phyloP scores from a whole-genome alignment of 2,797 vertebrate species.

The Setipinna tenuifilis region DNA sequence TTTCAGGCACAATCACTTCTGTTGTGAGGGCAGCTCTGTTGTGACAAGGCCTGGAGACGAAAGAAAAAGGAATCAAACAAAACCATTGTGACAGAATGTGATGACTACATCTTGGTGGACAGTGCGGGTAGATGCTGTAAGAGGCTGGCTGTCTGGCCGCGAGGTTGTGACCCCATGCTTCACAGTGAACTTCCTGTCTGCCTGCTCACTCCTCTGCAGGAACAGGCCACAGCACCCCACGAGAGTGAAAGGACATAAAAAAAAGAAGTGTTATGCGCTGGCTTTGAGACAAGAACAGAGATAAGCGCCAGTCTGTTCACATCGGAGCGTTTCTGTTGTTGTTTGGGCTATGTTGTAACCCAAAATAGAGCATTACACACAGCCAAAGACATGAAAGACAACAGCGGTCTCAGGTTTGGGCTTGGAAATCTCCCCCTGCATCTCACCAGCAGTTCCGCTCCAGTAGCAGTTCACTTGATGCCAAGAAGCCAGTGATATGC shows the following conservation, averaged over 20 bases:
- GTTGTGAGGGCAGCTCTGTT: slow-evolving; percentile 33
- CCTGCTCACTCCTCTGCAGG: not conserved
- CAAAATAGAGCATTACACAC: not conserved
- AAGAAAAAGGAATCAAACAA: not conserved
- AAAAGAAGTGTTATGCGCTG: not conserved
- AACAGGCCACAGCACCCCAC: not conserved
- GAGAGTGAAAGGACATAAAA: too few relatives aligned
- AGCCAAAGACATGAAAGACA: not conserved
- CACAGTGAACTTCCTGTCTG: slow-evolving; percentile 10
- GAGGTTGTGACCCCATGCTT: not conserved
- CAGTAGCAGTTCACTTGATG: not conserved
- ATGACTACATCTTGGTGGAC: slow-evolving; percentile 33
- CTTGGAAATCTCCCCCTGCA: not conserved
- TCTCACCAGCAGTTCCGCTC: slow-evolving; percentile 8
- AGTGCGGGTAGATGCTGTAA: slow-evolving; percentile 14
- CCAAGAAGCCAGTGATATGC: slow-evolving; percentile 9
- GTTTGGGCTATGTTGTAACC: not conserved
- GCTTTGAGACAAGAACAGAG: not conserved
- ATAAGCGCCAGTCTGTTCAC: not conserved
- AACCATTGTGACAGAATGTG: slow-evolving; percentile 34
- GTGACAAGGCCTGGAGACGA: not conserved
- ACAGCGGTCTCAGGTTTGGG: not conserved
- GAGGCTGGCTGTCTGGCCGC: slow-evolving; percentile 18
- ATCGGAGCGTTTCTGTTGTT: not conserved
- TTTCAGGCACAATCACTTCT: slow-evolving; percentile 27